Evolutionary conservation across 2,113 vertebrate genomes (phyloP), one percentile per base, ranked within the genome.

Genomic region (Phocoena sinus): DNA sequence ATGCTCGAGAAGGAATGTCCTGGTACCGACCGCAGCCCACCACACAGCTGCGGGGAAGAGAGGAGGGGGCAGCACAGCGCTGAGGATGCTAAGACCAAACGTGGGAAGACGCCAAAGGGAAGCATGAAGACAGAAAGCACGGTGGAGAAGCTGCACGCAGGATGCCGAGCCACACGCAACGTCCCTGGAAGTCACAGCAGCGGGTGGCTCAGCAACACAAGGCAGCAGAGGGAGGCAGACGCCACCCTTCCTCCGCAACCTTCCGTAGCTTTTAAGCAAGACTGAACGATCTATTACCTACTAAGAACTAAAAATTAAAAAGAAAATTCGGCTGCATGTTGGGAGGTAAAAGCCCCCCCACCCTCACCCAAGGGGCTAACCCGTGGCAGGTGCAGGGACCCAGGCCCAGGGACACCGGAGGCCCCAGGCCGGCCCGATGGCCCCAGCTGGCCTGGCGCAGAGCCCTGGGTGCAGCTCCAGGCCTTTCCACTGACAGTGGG

Each of bases 91-190:
- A 8, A 7, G 70, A 63, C 11, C 9, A 44, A 36, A 44, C 4
- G 12, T 6, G 38, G 67, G 18, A 80, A 71, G 63, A 41, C 0
- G 8, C 8, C 31, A 18, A 10, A 60, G 77, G 23, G 1, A 12
- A 33, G 10, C 0, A 2, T 1, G 14, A 2, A 58, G 31, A 56
- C 4, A 23, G 26, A 28, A 21, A 36, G 21, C 77, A 36, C 2
- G 38, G 56, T 13, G 6, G 56, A 6, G 12, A 20, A 20, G 28
- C 17, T 0, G 0, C 0, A 7, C 3, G 3, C 3, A 10, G 26
- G 41, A 11, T 0, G 33, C 33, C 0, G 0, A 67, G 71, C 2
- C 81, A 17, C 1, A 0, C 0, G 6, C 33, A 21, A 11, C 0
- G 4, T 9, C 70, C 20, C 71, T 13, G 8, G 5, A 65, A 80